Evolutionary conservation across 2,888 invertebrate species (phyloP), one percentile per base, ranked within the genome.

Genomic region (Thymelicus sylvestris): DNA sequence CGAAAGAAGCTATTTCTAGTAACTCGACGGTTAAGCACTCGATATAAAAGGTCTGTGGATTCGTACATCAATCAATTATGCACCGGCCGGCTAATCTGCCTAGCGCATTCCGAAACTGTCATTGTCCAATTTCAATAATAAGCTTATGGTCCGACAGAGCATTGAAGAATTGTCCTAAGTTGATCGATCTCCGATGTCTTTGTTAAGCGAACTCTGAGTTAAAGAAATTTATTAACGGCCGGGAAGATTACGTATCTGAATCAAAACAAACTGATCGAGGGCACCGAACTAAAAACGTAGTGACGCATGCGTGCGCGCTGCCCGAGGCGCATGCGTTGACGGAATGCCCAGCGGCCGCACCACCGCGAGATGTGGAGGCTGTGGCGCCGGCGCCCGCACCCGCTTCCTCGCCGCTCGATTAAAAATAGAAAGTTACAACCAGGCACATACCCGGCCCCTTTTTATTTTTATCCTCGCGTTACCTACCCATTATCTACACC

Each of bases 371-470:
- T 84, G 81, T 82, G 83, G 91, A 91, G 90, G 91, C 92, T 89
- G 90, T 81, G 86, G 89, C 91, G 86, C 86, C 83, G 79, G 83
- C 77, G 82, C 79, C 83, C 80, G 85, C 86, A 83, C 83, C 86
- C 84, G 85, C 88, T 86, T 88, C 92, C 91, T 90, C 87, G 87
- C 88, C 87, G 83, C 88, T 86, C 86, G 87, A 87, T 87, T 90
- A 92, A 92, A 93, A 93, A 93, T 93, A 93, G 93, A 93, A 93
- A 93, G 93, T 89, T 84, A 81, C 81, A 90, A 90, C 87, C 87
- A 81, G 86, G 83, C 84, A 85, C 86, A 86, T 84, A 85, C 83
- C 78, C 73, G 76, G 86, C 83, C 89, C 89, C 89, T 90, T 91
- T 75, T 91, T 89, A 88, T 90, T 91, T 88, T 91, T 89, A 89